Base-by-base conservation (phyloP, 2,113 vertebrate genomes). In the Etheostoma spectabile region DNA sequence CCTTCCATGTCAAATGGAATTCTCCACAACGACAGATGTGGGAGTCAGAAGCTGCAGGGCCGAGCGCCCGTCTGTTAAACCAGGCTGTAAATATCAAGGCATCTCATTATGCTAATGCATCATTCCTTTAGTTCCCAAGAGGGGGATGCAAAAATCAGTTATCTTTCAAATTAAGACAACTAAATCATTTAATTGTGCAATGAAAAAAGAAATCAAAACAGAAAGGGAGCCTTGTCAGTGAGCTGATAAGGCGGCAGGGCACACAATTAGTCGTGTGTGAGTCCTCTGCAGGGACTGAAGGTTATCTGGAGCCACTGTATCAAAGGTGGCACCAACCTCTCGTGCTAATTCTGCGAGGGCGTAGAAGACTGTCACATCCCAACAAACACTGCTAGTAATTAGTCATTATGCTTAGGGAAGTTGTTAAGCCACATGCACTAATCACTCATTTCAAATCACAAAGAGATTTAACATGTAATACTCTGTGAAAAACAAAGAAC, bases 101-200 rank as follows among this genome's bases (percentile, higher is more conserved):
- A n/a, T 85, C 68, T 90, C 90, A 88, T 89, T 84, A 88, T 21
- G 70, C 56, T 83, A 86, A 88, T 72, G 68, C 69, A 60, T 82
- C 74, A 66, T 70, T 79, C 69, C 27, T 67, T 80, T 69, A 77
- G 66, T 82, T 89, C 74, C 68, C 46, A 8, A 14, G 48, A 63
- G 74, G 33, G 61, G 18, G 18, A 38, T 2, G 19, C 46, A 42
- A 74, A 53, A 86, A 90, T 84, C 73, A 83, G 72, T 68, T 90
- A 83, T 71, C 77, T 80, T 86, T 90, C 87, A 84, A 84, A 65
- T 87, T 88, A 84, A 91, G 89, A 88, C 85, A 91, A 86, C 81
- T 89, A 86, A 93, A 89, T 87, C 59, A 66, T 87, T 91, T 84
- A 88, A 90, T 86, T 88, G 88, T 85, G 45, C 64, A 82, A 78